A percentile compares a stretch with the other conserved stretches of the same genome.
These are phyloP conservation scores for Ophioninae sp. DNA, from an alignment of 2,888 invertebrate genomes.

Conservation along the genomic window DNA sequence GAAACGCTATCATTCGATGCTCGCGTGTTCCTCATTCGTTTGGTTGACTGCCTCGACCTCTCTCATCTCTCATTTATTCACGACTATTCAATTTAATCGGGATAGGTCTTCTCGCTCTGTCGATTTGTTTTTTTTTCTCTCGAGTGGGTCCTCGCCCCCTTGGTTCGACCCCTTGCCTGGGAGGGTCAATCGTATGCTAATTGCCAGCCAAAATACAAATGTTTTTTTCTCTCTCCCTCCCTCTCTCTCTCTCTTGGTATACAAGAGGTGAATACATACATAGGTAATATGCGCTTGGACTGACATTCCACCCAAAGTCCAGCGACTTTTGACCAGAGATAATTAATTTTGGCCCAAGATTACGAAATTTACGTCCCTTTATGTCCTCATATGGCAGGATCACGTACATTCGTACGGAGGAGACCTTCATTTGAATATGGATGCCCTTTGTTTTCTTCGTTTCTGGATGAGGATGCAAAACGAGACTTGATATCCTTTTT, in stretches of 20 bases:
- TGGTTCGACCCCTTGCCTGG: slow-evolving; percentile 71
- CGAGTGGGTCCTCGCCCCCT: slow-evolving; percentile 56
- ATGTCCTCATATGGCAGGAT: not conserved
- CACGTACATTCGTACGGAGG: not conserved
- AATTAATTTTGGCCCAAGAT: not conserved
- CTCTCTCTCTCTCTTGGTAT: not conserved
- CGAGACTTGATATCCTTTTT: not conserved
- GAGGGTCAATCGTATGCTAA: slow-evolving; percentile 80
- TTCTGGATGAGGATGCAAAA: not conserved
- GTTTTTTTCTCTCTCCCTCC: slow-evolving; percentile 42
- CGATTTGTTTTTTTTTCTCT: slow-evolving; percentile 31
- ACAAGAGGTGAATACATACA: not conserved
- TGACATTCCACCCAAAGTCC: not conserved
- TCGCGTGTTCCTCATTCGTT: slow-evolving; percentile 27
- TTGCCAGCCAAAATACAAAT: slow-evolving; percentile 77
- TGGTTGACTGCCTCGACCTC: not conserved
- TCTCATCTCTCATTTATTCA: slow-evolving; percentile 58
- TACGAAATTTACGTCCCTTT: not conserved
- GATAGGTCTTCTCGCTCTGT: slow-evolving; percentile 54
- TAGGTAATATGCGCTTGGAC: not conserved
- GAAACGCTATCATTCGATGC: slow-evolving; percentile 51
- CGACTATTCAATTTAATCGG: slow-evolving; percentile 78
- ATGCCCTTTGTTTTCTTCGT: not conserved
- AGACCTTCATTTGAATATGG: not conserved
- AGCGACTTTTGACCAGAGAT: slow-evolving; percentile 64